A percentile compares a stretch with the other conserved stretches of the same genome.
Evolutionary conservation across 2,797 vertebrate species (phyloP).

Genomic region (Numenius phaeopus): DNA sequence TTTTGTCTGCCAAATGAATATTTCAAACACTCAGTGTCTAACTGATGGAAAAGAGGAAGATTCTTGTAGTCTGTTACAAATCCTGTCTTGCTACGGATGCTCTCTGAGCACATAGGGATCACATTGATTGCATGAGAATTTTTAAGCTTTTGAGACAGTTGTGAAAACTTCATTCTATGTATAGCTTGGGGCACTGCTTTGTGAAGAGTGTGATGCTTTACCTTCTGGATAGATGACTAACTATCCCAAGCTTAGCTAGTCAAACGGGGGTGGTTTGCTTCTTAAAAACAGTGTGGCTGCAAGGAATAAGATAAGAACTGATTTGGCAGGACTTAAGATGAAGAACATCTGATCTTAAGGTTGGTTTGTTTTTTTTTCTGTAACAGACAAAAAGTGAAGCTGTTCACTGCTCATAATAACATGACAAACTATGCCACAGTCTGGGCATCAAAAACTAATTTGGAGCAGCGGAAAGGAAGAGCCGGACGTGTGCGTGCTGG

Average conservation of each 20-base stretch:
- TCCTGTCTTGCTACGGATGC: background rate
- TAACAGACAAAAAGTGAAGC: conserved; percentile 93
- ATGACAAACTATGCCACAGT: conserved; percentile 99
- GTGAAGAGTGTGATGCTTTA: background rate
- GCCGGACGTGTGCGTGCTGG: conserved; percentile 90
- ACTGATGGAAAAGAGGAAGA: background rate
- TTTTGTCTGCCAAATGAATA: background rate
- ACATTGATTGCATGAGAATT: background rate
- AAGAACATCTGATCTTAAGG: background rate
- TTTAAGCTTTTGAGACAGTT: background rate
- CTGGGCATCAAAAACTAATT: conserved; percentile 96
- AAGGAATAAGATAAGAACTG: background rate
- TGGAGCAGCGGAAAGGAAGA: conserved; percentile 94
- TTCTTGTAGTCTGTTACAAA: background rate
- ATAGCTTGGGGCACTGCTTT: background rate
- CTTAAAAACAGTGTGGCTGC: background rate
- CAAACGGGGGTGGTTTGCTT: background rate
- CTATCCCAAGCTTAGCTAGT: background rate
- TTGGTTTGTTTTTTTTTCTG: background rate
- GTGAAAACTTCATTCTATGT: background rate
- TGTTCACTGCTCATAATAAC: conserved; percentile 98
- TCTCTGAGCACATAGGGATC: background rate
- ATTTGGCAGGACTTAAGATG: background rate
- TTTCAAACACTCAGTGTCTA: background rate
- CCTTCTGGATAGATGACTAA: background rate